phyloP scores from a whole-genome alignment of 2,797 vertebrate species.

The Bufotes viridis region DNA sequence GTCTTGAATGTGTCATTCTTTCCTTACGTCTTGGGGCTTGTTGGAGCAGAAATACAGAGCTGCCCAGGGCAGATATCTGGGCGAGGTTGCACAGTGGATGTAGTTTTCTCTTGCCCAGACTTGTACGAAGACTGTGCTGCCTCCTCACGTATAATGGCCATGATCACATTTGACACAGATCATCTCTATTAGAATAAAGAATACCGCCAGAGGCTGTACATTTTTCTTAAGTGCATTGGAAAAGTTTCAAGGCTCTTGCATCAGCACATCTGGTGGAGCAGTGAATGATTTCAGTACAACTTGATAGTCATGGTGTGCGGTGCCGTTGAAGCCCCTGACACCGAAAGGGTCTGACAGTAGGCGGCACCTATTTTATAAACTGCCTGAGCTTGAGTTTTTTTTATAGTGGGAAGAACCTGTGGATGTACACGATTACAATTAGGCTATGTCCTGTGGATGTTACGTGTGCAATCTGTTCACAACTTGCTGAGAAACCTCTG shows the following conservation, averaged over 20 bases:
- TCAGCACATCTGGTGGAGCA: neutral
- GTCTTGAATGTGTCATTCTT: conserved; percentile 27
- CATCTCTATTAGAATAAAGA: neutral
- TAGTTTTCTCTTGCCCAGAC: conserved; percentile 29
- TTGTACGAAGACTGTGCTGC: neutral
- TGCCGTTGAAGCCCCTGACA: too few relatives aligned
- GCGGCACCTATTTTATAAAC: too few relatives aligned
- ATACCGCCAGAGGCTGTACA: conserved; percentile 14
- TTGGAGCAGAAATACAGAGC: conserved; percentile 21
- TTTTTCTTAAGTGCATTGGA: neutral
- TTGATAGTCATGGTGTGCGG: neutral
- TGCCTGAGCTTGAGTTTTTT: too few relatives aligned
- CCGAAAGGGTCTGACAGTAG: neutral
- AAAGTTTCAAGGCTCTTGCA: neutral
- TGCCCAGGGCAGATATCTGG: conserved; percentile 23
- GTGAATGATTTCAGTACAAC: neutral
- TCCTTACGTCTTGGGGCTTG: conserved; percentile 10
- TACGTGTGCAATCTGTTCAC: too few relatives aligned
- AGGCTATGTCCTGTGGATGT: too few relatives aligned
- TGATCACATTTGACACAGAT: conserved; percentile 18
- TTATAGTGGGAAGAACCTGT: too few relatives aligned
- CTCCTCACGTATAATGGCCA: neutral
- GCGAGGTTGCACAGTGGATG: neutral
- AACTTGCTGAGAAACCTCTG: too few relatives aligned
- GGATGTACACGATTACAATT: too few relatives aligned